These are phyloP conservation scores for Montipora foliosa DNA, from an alignment of 64 coral and sea anemone species.

Conservation along the genomic window DNA sequence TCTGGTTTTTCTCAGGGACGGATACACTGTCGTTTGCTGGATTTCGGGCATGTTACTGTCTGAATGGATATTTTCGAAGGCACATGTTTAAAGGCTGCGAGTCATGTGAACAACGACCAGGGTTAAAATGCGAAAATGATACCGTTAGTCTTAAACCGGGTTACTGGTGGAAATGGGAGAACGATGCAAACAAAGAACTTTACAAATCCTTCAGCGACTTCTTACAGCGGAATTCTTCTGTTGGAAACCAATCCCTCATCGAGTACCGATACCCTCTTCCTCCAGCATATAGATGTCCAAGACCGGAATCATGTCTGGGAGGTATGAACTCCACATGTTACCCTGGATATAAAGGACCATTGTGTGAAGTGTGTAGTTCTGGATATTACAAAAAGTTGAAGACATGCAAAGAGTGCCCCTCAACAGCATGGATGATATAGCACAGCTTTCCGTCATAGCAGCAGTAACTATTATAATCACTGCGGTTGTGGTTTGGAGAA, in stretches of 20 bases:
- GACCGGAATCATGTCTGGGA: not conserved
- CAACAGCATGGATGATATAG: constrained; percentile 3
- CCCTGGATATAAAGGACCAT: constrained; percentile 6
- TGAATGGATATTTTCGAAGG: not conserved
- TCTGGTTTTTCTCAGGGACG: not conserved
- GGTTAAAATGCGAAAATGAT: constrained; percentile 9
- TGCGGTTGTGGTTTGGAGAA: constrained; percentile 16
- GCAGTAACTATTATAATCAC: not conserved
- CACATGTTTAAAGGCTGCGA: not conserved
- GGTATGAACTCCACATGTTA: not conserved
- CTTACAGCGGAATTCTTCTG: not conserved
- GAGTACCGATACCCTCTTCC: not conserved
- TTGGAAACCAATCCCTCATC: not conserved
- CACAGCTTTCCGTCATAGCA: not conserved
- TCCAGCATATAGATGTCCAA: not conserved
- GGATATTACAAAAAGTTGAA: constrained; percentile 24
- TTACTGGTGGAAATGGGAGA: constrained; percentile 23
- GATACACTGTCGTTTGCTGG: not conserved
- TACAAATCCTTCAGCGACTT: constrained; percentile 6
- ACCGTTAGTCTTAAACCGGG: not conserved
- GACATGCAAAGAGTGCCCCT: constrained; percentile 36
- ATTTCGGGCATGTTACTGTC: constrained; percentile 6
- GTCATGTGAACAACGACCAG: not conserved
- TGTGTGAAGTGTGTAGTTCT: constrained; percentile 37
- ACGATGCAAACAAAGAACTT: not conserved